Base-by-base conservation (phyloP, 2,888 invertebrate species). In the Conops quadrifasciatus region DNA sequence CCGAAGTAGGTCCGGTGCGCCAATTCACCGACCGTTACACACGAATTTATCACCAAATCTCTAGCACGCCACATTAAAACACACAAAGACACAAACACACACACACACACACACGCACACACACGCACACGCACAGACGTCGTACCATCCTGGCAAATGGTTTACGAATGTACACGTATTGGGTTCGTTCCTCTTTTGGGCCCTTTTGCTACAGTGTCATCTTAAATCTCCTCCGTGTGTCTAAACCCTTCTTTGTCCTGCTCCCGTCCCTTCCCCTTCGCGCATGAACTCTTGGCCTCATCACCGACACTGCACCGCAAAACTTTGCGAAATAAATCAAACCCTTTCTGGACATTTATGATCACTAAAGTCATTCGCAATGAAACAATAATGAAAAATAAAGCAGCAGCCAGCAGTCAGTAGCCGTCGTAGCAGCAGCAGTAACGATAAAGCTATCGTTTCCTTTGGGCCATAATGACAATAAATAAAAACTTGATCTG, bases 261-360 rank as follows among this genome's bases (percentile, higher is more conserved):
- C n/a, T n/a, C n/a, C n/a, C 74, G 64, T 74, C 72, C 72, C 72
- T 73, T 70, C 73, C 36, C 73, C 26, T 45, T 43, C 72, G 71
- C 72, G 71, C 73, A 71, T 72, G 71, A 73, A 76, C 77, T 76
- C 71, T 75, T 67, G 70, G 71, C 76, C 74, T 76, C 76, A 77
- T 73, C 72, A 73, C 73, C 68, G 70, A 72, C 73, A 73, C 73
- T 75, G 75, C 77, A 75, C 78, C 75, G 77, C 77, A 79, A 83
- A 82, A 81, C 79, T 83, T 82, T 80, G 73, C 60, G 77, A 73
- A 77, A 83, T 85, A 85, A 86, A 85, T 85, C 86, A 85, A 84
- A 84, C 79, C 81, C 81, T 80, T 83, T 83, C 80, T 78, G 80
- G 85, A 85, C 85, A 83, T 85, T 85, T 85, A 85, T 84, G 85